phyloP scores from a whole-genome alignment of 1,140 invertebrate genomes.

The Drosophila athabasca region DNA sequence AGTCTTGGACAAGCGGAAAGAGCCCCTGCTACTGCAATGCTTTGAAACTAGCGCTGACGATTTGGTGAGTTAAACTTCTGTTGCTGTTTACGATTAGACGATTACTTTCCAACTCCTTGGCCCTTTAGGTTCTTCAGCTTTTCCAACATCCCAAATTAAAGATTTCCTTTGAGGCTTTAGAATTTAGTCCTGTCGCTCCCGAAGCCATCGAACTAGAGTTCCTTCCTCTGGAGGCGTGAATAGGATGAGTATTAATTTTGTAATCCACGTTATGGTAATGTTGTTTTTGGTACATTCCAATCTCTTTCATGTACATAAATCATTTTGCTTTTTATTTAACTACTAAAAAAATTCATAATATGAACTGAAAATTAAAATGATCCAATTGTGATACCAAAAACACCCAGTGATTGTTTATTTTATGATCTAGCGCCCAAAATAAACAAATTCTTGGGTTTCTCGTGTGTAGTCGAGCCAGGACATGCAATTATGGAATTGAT shows the following conservation, averaged over 20 bases:
- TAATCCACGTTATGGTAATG: neutral
- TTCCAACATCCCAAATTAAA: constrained; percentile 28
- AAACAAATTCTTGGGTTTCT: no score
- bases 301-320: no score
- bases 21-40: constrained; percentile 15
- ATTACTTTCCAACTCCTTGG: no score
- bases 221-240: constrained; percentile 1
- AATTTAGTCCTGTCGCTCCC: constrained; percentile 4
- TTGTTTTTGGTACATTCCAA: no score
- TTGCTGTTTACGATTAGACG: neutral
- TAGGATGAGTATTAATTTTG: neutral
- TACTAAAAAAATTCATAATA: no score
- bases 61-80: constrained; percentile 3
- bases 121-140: constrained; percentile 16
- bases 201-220: constrained; percentile 30
- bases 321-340: no score
- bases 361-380: no score
- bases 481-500: no score
- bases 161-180: constrained; percentile 5
- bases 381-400: no score
- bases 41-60: constrained; percentile 9
- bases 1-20: neutral
- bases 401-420: no score
- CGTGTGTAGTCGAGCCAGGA: no score
- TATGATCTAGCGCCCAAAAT: no score